Evolutionary conservation across 37 sponge, comb jelly and placozoan genomes (phyloP).

Genomic region (Ephydatia muelleri): DNA sequence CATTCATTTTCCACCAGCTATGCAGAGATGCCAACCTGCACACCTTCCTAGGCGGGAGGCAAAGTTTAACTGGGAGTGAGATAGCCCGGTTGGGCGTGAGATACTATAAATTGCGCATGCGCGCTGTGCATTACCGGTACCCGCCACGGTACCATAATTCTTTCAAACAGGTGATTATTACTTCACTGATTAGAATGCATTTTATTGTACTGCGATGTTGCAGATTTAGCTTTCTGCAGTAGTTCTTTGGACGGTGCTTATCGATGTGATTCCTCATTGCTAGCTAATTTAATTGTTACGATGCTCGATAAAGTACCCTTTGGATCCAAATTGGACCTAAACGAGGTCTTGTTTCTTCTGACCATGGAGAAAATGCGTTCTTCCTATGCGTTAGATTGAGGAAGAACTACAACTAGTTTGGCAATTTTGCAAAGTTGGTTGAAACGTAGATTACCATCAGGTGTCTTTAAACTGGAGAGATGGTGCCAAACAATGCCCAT

Average conservation of each 20-base stretch:
- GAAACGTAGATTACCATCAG: constrained; percentile 39
- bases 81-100: no score
- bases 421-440: constrained; percentile 30
- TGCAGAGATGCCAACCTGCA: no score
- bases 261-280: constrained; percentile 2
- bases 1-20: no score
- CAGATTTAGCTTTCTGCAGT: constrained; percentile 45
- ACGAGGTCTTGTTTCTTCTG: constrained; percentile 45
- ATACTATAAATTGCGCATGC: background rate
- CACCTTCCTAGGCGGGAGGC: no score
- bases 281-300: constrained; percentile 41
- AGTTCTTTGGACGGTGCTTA: constrained; percentile 42
- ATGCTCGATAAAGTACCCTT: constrained; percentile 56
- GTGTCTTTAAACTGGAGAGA: constrained; percentile 18
- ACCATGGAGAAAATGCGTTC: constrained; percentile 24
- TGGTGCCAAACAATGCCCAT: constrained; percentile 41
- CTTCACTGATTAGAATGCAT: constrained; percentile 13
- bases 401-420: constrained; percentile 27
- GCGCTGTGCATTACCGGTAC: background rate
- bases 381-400: constrained; percentile 53
- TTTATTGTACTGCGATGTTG: constrained; percentile 42
- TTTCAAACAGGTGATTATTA: background rate
- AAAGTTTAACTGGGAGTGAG: no score
- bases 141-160: no score
- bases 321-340: constrained; percentile 44